phyloP scores from a whole-genome alignment of 2,113 vertebrate species.

The Myotis yumanensis region DNA sequence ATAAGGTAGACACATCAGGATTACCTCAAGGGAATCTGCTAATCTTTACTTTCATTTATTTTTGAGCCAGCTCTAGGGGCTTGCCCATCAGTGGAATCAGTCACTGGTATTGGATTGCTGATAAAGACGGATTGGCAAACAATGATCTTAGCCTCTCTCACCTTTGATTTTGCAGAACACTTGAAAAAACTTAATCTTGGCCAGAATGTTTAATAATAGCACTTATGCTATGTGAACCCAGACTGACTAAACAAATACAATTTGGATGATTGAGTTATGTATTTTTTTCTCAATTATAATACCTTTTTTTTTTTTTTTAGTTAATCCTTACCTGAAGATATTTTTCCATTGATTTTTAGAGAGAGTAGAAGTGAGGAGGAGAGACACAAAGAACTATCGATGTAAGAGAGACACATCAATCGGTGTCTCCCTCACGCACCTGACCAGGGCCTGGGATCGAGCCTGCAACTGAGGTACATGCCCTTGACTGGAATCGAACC shows the following conservation, averaged over 20 bases:
- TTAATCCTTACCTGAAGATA: no score
- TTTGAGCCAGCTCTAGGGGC: constrained; percentile 24
- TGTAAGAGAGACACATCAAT: background rate
- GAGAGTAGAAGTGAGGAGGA: background rate
- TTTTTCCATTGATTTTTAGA: background rate
- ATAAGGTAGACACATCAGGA: constrained; percentile 18
- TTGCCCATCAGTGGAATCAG: background rate
- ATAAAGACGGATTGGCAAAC: constrained; percentile 39
- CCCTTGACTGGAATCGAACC: no score
- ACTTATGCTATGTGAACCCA: background rate
- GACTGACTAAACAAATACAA: constrained; percentile 4
- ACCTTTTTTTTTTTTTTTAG: background rate
- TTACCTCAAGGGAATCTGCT: constrained; percentile 39
- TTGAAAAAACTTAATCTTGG: constrained; percentile 35
- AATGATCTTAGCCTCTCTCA: background rate
- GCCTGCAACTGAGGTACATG: no score
- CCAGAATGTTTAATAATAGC: background rate
- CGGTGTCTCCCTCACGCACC: no score
- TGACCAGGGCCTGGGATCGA: no score
- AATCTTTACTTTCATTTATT: constrained; percentile 60
- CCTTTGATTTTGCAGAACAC: constrained; percentile 41
- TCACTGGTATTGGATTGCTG: constrained; percentile 43
- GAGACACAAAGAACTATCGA: no score
- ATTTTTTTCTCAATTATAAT: background rate
- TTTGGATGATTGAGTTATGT: background rate